phyloP scores from a whole-genome alignment of 1,140 invertebrate genomes.

The Lucilia cuprina region DNA sequence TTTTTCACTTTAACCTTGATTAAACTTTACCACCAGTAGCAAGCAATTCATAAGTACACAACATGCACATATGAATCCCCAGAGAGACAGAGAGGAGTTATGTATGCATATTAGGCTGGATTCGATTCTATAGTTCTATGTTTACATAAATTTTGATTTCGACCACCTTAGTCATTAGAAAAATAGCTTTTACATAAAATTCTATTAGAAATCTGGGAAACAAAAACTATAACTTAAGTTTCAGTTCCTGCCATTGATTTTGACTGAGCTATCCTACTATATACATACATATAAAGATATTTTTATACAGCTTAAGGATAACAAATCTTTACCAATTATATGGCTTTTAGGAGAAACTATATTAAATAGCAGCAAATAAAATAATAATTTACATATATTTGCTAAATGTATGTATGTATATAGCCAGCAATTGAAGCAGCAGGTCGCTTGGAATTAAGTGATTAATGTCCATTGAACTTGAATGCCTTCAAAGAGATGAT shows the following conservation, averaged over 20 bases:
- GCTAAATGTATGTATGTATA: background rate
- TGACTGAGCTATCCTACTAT: too few relatives aligned
- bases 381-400: background rate
- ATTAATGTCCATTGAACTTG: background rate
- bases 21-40: background rate
- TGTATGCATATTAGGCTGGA: background rate
- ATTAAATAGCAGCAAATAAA: background rate
- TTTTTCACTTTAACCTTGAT: background rate
- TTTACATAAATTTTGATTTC: background rate
- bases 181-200: too few relatives aligned
- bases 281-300: background rate
- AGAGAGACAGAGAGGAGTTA: background rate
- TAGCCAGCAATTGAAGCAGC: background rate
- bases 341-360: background rate
- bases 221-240: too few relatives aligned
- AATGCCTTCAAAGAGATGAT: background rate
- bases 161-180: too few relatives aligned
- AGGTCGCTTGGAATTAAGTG: background rate
- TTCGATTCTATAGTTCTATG: too few relatives aligned
- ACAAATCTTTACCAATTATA: conserved; percentile 7
- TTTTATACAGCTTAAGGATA: background rate
- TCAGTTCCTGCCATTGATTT: too few relatives aligned
- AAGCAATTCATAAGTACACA: background rate
- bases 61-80: background rate
- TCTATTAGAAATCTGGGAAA: too few relatives aligned